These are phyloP conservation scores for Andrena praecox DNA, from an alignment of 2,888 invertebrate species.

Conservation along the genomic window DNA sequence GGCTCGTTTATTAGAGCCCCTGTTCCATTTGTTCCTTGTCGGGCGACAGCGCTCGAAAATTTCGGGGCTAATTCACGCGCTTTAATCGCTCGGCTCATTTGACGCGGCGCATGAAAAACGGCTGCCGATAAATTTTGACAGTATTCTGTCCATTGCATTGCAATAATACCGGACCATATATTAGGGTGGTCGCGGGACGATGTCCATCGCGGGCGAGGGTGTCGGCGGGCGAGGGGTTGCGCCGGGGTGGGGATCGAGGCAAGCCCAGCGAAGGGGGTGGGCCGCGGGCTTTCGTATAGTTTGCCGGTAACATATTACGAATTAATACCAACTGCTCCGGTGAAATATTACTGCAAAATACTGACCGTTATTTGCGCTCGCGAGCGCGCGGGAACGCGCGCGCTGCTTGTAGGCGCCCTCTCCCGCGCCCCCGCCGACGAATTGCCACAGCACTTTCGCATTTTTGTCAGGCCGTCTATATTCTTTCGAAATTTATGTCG, in stretches of 20 bases:
- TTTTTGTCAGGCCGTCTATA: slow-evolving; percentile 68
- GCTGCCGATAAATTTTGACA: slow-evolving; percentile 85
- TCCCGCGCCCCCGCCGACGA: slow-evolving; percentile 43
- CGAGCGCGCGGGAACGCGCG: slow-evolving; percentile 53
- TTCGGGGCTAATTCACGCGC: slow-evolving; percentile 82
- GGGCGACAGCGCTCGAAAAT: slow-evolving; percentile 73
- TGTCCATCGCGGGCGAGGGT: slow-evolving; percentile 64
- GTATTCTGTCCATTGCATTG: slow-evolving; percentile 85
- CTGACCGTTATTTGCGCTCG: slow-evolving; percentile 84
- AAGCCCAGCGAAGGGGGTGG: slow-evolving; percentile 45
- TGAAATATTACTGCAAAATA: slow-evolving; percentile 85
- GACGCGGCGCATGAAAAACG: slow-evolving; percentile 84
- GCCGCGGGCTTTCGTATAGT: slow-evolving; percentile 81
- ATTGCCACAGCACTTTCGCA: slow-evolving; percentile 62
- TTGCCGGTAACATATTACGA: slow-evolving; percentile 85
- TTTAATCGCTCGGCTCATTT: slow-evolving; percentile 84
- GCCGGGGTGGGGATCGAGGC: slow-evolving; percentile 26
- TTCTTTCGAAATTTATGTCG: slow-evolving; percentile 61
- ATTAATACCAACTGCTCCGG: slow-evolving; percentile 85
- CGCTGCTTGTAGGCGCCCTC: slow-evolving; percentile 27
- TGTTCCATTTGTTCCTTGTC: slow-evolving; percentile 69
- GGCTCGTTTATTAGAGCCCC: slow-evolving; percentile 48
- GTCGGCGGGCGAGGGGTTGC: slow-evolving; percentile 38
- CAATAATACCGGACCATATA: slow-evolving; percentile 85
- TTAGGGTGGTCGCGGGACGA: slow-evolving; percentile 80